Evolutionary conservation across 2,888 invertebrate genomes (phyloP).

Genomic region (Phorcus lineatus): DNA sequence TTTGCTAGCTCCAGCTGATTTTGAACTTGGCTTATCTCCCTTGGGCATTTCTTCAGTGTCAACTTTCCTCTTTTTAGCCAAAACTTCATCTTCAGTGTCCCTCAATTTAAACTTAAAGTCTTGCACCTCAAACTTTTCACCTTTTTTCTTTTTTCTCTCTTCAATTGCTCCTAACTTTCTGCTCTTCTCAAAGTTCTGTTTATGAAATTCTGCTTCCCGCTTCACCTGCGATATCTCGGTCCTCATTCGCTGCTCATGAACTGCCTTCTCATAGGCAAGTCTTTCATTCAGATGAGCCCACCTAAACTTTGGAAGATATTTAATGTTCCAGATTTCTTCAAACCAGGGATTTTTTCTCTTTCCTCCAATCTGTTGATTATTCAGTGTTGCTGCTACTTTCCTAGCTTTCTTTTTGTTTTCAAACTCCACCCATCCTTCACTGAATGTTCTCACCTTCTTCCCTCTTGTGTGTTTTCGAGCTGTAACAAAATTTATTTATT

Average conservation of each 20-base stretch:
- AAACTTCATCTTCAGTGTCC: conserved; percentile 65
- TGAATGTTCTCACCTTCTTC: conserved; percentile 66
- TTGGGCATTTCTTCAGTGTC: neutral
- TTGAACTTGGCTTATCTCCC: conserved; percentile 9
- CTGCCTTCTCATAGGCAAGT: conserved; percentile 92
- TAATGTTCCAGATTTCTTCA: conserved; percentile 96
- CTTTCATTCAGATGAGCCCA: conserved; percentile 97
- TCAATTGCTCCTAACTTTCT: conserved; percentile 78
- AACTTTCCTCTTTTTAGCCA: conserved; percentile 40
- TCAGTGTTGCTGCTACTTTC: conserved; percentile 87
- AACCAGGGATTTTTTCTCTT: conserved; percentile 89
- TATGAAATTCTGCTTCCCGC: conserved; percentile 88
- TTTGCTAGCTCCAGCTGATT: conserved; percentile 35
- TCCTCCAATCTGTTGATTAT: conserved; percentile 83
- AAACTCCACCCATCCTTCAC: conserved; percentile 97
- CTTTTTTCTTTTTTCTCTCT: conserved; percentile 40
- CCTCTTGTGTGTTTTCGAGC: neutral
- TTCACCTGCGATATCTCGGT: conserved; percentile 93
- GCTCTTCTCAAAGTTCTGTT: conserved; percentile 85
- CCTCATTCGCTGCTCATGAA: conserved; percentile 88
- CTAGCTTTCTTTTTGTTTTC: conserved; percentile 91
- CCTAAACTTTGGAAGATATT: conserved; percentile 93
- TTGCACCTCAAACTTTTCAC: conserved; percentile 37
- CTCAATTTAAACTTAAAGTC: conserved; percentile 51
- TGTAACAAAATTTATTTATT: neutral